These are phyloP conservation scores for Pangasius djambal DNA, from an alignment of 2,797 vertebrate genomes.

Conservation along the genomic window DNA sequence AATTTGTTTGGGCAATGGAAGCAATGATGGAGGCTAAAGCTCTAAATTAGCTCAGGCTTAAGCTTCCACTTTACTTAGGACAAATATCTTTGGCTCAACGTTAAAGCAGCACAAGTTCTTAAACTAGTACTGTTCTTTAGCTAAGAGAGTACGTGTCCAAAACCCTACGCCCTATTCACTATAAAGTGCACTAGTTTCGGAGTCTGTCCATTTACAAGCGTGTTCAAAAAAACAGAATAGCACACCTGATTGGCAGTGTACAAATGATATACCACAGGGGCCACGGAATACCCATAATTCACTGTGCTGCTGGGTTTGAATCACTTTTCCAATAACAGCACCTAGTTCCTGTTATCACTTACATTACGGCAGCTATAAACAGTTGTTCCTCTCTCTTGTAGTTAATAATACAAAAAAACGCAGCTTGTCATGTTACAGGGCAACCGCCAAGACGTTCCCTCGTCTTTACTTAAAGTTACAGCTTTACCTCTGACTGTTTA, in stretches of 20 bases:
- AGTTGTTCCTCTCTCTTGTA: neutral
- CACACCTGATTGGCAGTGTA: neutral
- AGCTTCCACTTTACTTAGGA: neutral
- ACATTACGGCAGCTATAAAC: neutral
- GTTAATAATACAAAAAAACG: neutral
- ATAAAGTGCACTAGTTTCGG: neutral
- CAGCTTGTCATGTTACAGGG: neutral
- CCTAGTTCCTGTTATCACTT: neutral
- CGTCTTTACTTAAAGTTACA: neutral
- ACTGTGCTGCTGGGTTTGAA: neutral
- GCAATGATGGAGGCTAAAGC: neutral
- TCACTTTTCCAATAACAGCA: neutral
- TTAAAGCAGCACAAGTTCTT: too few species aligned
- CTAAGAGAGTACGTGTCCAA: neutral
- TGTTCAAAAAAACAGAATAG: neutral
- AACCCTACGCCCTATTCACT: neutral
- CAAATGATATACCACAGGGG: neutral
- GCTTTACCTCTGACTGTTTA: neutral
- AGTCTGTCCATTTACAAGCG: neutral
- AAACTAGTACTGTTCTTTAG: neutral
- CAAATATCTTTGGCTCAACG: neutral
- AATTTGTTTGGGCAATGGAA: constrained; percentile 9
- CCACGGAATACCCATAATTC: neutral
- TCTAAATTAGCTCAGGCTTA: neutral
- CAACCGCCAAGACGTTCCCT: neutral